Conservation (phyloP, 1,140 invertebrate species). For the Achatina immaculata region DNA sequence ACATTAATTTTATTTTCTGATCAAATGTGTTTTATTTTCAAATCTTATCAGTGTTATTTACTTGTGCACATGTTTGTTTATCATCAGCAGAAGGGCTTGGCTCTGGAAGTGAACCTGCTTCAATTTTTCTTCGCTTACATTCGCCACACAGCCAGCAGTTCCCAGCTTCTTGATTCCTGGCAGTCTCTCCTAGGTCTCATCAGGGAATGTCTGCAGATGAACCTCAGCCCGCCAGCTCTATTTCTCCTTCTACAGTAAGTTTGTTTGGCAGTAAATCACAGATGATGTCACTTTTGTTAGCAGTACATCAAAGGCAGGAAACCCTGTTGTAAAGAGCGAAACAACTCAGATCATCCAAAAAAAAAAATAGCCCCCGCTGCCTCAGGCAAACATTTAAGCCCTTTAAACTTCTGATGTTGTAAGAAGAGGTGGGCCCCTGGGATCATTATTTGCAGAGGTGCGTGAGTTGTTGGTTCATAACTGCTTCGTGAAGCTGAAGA, state of each 20-base stretch:
- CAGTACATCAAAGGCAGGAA: no score
- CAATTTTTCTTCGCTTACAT: constrained; percentile 83
- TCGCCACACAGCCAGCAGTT: constrained; percentile 74
- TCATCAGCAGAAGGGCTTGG: constrained; percentile 61
- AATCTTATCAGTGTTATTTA: background rate
- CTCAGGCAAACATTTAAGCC: no score
- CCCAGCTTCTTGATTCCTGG: constrained; percentile 86
- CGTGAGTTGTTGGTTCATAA: no score
- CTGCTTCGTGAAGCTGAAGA: no score
- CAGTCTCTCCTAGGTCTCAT: constrained; percentile 82
- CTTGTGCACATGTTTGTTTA: no score
- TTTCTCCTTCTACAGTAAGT: constrained; percentile 83
- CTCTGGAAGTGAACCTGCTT: constrained; percentile 77
- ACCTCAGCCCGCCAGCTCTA: constrained; percentile 81
- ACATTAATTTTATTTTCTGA: no score
- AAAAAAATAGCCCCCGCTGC: no score
- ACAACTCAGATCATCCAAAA: no score
- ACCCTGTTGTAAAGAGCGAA: no score
- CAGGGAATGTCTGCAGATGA: constrained; percentile 79
- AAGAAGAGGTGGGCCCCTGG: no score
- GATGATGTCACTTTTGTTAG: background rate
- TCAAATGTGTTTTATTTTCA: background rate
- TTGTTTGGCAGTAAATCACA: background rate
- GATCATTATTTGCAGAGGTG: no score
- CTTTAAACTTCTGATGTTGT: no score